Percentiles rank a stretch among this genome's conserved stretches.
Conservation (phyloP, 2,113 vertebrate species). For the Ivindomyrus marchei region DNA sequence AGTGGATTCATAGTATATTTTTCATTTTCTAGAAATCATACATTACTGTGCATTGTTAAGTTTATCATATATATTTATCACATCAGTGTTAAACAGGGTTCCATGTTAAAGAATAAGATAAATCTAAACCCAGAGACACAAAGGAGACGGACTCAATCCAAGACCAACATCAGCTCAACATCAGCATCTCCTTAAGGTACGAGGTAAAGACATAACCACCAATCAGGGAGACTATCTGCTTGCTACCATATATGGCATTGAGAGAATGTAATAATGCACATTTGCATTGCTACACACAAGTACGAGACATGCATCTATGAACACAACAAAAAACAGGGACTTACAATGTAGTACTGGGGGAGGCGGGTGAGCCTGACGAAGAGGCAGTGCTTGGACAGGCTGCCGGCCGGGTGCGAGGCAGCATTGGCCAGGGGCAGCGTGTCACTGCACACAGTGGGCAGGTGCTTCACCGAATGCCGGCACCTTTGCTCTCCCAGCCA, state of each 20-base stretch:
- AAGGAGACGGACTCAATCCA: neutral
- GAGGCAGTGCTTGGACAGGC: conserved; percentile 84
- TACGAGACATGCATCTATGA: neutral
- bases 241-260: neutral
- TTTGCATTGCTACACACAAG: neutral
- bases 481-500: conserved; percentile 96
- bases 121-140: neutral
- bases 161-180: neutral
- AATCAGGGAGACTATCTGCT: neutral
- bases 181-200: neutral
- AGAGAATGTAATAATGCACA: neutral
- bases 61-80: neutral
- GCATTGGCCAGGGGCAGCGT: conserved; percentile 85
- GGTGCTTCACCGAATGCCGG: conserved; percentile 96
- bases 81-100: neutral
- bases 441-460: conserved; percentile 86
- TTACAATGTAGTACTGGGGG: conserved; percentile 95
- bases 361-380: conserved; percentile 94
- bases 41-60: neutral
- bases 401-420: conserved; percentile 79
- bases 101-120: neutral
- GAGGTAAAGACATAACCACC: neutral
- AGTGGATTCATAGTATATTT: neutral
- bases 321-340: conserved; percentile 39
- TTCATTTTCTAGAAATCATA: neutral